These are phyloP conservation scores for Diogma glabrata DNA, from an alignment of 2,888 invertebrate species.

Conservation along the genomic window DNA sequence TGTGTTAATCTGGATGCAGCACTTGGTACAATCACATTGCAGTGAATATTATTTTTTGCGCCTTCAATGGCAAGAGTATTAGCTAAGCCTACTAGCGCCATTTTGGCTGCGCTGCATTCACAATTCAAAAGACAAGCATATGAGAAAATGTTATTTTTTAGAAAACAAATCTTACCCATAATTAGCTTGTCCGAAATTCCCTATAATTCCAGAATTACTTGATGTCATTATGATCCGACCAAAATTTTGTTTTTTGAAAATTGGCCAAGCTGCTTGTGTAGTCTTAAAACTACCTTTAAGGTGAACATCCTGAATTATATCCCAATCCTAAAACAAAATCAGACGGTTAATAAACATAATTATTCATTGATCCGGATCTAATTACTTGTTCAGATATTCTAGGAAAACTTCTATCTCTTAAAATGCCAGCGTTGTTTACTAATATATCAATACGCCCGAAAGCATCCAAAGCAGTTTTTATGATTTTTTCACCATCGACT, in stretches of 20 bases:
- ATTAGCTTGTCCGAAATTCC: slow-evolving; percentile 92
- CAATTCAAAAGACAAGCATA: too few relatives aligned
- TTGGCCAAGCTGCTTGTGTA: slow-evolving; percentile 90
- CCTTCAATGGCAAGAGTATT: slow-evolving; percentile 92
- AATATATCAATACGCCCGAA: slow-evolving; percentile 88
- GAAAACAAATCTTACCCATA: slow-evolving; percentile 65
- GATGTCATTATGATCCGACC: slow-evolving; percentile 90
- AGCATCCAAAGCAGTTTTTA: slow-evolving; percentile 87
- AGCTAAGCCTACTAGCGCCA: slow-evolving; percentile 80
- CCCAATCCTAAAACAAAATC: too few relatives aligned
- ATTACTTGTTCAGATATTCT: slow-evolving; percentile 80
- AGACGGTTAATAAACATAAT: too few relatives aligned
- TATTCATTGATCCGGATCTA: too few relatives aligned
- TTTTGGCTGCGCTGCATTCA: slow-evolving; percentile 83
- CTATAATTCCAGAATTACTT: slow-evolving; percentile 90
- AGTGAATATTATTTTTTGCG: slow-evolving; percentile 72
- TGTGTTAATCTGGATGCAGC: slow-evolving; percentile 90
- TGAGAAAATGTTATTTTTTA: too few relatives aligned
- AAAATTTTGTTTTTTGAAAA: slow-evolving; percentile 86
- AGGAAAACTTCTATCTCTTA: slow-evolving; percentile 83
- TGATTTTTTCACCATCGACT: slow-evolving; percentile 89
- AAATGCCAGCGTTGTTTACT: slow-evolving; percentile 96
- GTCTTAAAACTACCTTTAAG: slow-evolving; percentile 87
- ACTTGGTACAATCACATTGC: slow-evolving; percentile 88
- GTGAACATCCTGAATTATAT: slow-evolving; percentile 85